Conservation (phyloP, 2,797 vertebrate genomes). For the Parambassis ranga region DNA sequence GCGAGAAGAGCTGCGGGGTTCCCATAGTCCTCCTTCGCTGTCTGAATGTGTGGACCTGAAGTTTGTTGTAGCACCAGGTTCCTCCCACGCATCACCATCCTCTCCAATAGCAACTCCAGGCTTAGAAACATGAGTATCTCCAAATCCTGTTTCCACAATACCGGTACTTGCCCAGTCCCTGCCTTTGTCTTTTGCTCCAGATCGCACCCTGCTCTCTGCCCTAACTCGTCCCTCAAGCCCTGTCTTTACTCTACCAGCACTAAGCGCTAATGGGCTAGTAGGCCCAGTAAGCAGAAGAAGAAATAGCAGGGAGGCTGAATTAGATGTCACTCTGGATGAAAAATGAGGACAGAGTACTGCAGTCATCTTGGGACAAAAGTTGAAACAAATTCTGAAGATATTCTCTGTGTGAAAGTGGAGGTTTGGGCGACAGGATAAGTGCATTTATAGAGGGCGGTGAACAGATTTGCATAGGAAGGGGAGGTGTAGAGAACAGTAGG, state of each 20-base stretch:
- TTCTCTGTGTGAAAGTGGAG: slow-evolving; percentile 41
- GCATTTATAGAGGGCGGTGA: slow-evolving; percentile 78
- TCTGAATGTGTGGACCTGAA: slow-evolving; percentile 37
- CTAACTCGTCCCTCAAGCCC: slow-evolving; percentile 15
- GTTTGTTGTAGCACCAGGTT: slow-evolving; percentile 11
- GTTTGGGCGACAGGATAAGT: slow-evolving; percentile 60
- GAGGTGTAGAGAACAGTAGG: slow-evolving; percentile 48
- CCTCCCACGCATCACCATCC: slow-evolving; percentile 23
- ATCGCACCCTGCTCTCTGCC: slow-evolving; percentile 23
- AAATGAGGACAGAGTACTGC: slow-evolving; percentile 15
- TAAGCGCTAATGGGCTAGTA: slow-evolving; percentile 15
- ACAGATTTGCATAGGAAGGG: slow-evolving; percentile 70
- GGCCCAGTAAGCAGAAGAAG: slow-evolving; percentile 60
- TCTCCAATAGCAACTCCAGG: slow-evolving; percentile 1
- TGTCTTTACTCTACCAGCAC: slow-evolving; percentile 17
- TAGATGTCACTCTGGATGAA: slow-evolving; percentile 14
- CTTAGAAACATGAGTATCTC: slow-evolving; percentile 18
- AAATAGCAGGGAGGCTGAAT: slow-evolving; percentile 35
- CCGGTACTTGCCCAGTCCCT: slow-evolving; percentile 6
- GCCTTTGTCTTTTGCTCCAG: slow-evolving; percentile 36
- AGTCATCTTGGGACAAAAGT: slow-evolving; percentile 24
- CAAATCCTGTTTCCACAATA: slow-evolving; percentile 21
- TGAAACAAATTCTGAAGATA: slow-evolving; percentile 21
- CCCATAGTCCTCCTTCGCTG: slow-evolving; percentile 68
- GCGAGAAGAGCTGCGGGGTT: slow-evolving; percentile 76